Evolutionary conservation across 92 coral and sea anemone species (phyloP), one percentile per base, ranked within the genome.

Genomic region (Umimayanthus kanabou): DNA sequence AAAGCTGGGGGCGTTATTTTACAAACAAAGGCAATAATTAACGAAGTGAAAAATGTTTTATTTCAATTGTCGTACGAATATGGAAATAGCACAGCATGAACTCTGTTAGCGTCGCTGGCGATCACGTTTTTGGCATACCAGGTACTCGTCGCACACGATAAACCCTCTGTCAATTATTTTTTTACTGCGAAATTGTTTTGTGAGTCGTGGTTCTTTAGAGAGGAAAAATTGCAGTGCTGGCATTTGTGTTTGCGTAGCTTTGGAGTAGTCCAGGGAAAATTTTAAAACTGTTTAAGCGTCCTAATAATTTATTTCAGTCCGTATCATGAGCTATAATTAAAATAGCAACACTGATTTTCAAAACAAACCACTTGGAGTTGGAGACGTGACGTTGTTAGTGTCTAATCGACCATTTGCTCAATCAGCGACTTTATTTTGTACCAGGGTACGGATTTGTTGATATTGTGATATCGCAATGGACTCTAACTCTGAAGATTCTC

Each of bases 1-100:
- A 20, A 26, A 78, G 82, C 82, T 78, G 82, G 40, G 82, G 82
- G 82, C 67, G 65, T 49, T 78, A 5, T 80, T 33, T 29, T 61
- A 5, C 47, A 57, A 39, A 37, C 67, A 80, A 37, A 80, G 47
- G 10, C 26, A 80, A 80, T 58, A 16, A 39, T 61, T 80, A 80
- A 65, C 67, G 30, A 61, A 30, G 53, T 33, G 30, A 16, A 29
- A 64, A 80, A 61, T 65, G 73, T 10, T 61, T 55, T n/a, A 58
- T 61, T 33, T 39, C 53, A 75, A 20, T 80, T 80, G 49, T 65
- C 55, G 23, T 33, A 57, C 73, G 73, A 61, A 80, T 57, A 80
- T 80, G 84, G 84, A 80, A 80, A 80, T 80, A 80, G 11, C 73
- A 61, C 73, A 49, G 30, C 49, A 23, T 58, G 73, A 47, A 50